Evolutionary conservation across 2,888 invertebrate genomes (phyloP).

Genomic region (Lapara coniferarum): DNA sequence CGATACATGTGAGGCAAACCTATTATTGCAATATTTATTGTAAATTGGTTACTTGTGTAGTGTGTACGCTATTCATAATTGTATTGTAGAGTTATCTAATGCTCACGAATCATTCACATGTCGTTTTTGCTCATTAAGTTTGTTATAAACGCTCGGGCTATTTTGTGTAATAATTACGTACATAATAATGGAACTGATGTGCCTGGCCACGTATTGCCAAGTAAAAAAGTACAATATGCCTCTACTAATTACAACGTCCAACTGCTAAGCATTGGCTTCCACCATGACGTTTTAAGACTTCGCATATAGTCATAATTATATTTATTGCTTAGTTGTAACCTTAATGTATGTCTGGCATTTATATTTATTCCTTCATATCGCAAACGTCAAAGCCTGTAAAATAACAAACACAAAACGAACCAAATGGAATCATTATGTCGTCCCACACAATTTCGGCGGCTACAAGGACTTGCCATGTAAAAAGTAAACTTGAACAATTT

Average conservation of each 20-base stretch:
- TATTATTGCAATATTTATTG: slow-evolving; percentile 11
- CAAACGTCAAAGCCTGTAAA: too few relatives aligned
- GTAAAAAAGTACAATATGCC: too few relatives aligned
- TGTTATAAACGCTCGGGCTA: neutral
- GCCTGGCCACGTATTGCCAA: too few relatives aligned
- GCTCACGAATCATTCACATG: neutral
- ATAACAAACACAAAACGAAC: too few relatives aligned
- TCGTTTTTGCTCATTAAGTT: neutral
- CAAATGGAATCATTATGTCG: too few relatives aligned
- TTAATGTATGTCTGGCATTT: too few relatives aligned
- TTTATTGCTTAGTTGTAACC: too few relatives aligned
- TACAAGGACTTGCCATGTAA: neutral
- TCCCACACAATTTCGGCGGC: neutral
- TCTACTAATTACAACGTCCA: too few relatives aligned
- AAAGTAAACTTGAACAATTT: slow-evolving; percentile 8
- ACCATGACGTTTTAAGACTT: too few relatives aligned
- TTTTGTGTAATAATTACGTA: neutral
- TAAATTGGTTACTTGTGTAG: slow-evolving; percentile 4
- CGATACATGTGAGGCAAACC: slow-evolving; percentile 3
- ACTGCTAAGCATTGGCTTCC: too few relatives aligned
- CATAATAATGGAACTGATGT: neutral
- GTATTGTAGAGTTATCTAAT: slow-evolving; percentile 12
- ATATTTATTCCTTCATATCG: too few relatives aligned
- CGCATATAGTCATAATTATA: too few relatives aligned
- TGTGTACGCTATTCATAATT: neutral